phyloP scores from a whole-genome alignment of 64 coral and sea anemone genomes.

The Trachythela sp. region DNA sequence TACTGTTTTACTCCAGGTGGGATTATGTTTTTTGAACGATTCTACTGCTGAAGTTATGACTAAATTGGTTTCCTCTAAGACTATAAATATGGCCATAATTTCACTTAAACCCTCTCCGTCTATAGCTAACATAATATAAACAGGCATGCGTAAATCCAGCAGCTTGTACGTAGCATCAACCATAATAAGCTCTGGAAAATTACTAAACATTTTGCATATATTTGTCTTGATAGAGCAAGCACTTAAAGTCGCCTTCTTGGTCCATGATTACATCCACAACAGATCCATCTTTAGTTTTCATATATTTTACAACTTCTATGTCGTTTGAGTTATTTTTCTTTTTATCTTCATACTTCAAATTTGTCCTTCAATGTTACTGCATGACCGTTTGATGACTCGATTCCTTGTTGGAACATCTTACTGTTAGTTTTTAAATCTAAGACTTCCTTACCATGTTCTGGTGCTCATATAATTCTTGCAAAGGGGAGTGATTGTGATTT shows the following conservation, averaged over 20 bases:
- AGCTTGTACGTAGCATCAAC: conserved; percentile 42
- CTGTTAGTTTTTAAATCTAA: neutral
- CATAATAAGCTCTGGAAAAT: conserved; percentile 24
- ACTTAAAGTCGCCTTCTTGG: conserved; percentile 28
- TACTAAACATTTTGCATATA: conserved; percentile 3
- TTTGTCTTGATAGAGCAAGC: neutral
- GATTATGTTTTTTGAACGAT: conserved; percentile 35
- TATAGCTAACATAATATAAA: neutral
- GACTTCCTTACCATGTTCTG: conserved; percentile 19
- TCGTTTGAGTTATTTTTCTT: conserved; percentile 20
- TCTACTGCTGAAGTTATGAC: conserved; percentile 21
- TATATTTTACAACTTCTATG: neutral
- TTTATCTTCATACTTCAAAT: conserved; percentile 8
- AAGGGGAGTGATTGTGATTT: conserved; percentile 38
- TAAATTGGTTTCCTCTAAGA: conserved; percentile 16
- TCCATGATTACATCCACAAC: conserved; percentile 26
- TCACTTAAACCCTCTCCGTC: conserved; percentile 7
- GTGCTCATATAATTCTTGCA: conserved; percentile 26
- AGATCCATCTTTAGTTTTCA: neutral
- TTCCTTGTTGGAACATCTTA: neutral
- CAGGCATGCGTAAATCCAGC: conserved; percentile 25
- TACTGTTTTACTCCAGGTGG: conserved; percentile 29
- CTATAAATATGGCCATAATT: conserved; percentile 10
- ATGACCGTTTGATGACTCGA: conserved; percentile 5
- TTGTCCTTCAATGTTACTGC: conserved; percentile 10